phyloP scores from a whole-genome alignment of 2,113 vertebrate species.

The Dasyurus viverrinus region DNA sequence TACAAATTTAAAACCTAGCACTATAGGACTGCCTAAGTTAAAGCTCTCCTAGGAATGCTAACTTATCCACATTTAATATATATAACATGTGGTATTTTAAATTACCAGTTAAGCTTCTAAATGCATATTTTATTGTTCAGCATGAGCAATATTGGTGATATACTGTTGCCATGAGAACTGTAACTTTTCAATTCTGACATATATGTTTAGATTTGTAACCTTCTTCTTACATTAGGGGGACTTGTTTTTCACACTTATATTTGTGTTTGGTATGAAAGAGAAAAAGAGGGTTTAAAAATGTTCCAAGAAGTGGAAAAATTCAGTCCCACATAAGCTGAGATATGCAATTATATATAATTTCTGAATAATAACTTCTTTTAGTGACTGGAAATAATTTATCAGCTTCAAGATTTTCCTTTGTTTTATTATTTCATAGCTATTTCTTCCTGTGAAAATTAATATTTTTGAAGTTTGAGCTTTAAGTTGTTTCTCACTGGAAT shows the following conservation, averaged over 20 bases:
- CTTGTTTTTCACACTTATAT: conserved; percentile 44
- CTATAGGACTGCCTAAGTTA: conserved; percentile 53
- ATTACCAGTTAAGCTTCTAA: conserved; percentile 70
- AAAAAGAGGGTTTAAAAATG: conserved; percentile 26
- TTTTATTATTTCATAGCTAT: conserved; percentile 11
- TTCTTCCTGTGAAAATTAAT: not conserved
- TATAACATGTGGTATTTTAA: conserved; percentile 60
- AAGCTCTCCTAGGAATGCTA: conserved; percentile 56
- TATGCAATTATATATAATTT: conserved; percentile 36
- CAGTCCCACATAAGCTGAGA: not conserved
- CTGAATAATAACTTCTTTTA: not conserved
- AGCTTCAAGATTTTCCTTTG: not conserved
- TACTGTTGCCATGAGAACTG: conserved; percentile 63
- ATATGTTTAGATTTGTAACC: conserved; percentile 67
- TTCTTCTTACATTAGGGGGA: conserved; percentile 56
- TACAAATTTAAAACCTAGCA: conserved; percentile 56
- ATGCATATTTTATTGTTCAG: conserved; percentile 64
- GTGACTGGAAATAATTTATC: conserved; percentile 1
- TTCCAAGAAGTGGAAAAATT: not conserved
- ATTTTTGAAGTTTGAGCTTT: not conserved
- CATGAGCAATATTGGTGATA: conserved; percentile 50
- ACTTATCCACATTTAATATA: conserved; percentile 70
- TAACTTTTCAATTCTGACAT: conserved; percentile 63
- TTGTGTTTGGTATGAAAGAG: conserved; percentile 21
- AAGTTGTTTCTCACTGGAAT: not conserved